Base-by-base conservation (phyloP, 2,797 vertebrate genomes). In the Parauchenoglanis punctatus region DNA sequence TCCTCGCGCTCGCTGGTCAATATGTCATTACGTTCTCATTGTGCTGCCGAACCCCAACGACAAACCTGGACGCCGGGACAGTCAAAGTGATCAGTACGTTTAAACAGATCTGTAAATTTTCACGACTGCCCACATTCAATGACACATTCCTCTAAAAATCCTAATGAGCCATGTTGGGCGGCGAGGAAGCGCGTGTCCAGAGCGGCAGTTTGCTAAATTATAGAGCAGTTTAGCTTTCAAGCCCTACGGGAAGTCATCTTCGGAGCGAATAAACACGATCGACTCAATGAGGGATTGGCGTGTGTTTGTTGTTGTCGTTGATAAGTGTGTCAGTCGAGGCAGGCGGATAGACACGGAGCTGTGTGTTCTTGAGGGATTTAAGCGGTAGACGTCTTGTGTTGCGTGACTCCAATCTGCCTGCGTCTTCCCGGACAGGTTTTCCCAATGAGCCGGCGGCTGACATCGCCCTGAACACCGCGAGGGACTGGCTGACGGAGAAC, bases 391-490 rank as follows among this genome's bases (percentile, higher is more conserved):
- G 13, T 68, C 70, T 65, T 78, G 11, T 44, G 40, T 65, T 77
- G 84, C 61, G 40, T 18, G 8, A 68, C 54, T 86, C 90, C 59
- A 76, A 85, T 89, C 28, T 82, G 10, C 83, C 77, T 67, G 6
- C 73, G 10, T 90, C 80, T 85, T 87, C 44, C 10, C 17, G 56
- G 87, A 75, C 91, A 99, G 99, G 99, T 88, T 99, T 99, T 91
- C 99, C 99, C 87, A 99, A 99, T 49, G 98, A 99, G 80, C 98
- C 98, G 85, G 99, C 99, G 90, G 98, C 98, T 49, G 91, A 95
- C 78, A 97, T 99, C 86, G 98, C 99, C 91, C 96, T 99, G 92
- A 94, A 93, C 81, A 99, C 98, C 72, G 95, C 95, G 88, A 99
- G 97, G 94, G 95, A 94, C 88, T 99, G 98, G 98, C 94, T 99